Conservation (phyloP, 2,113 vertebrate species). For the Rattus norvegicus region DNA sequence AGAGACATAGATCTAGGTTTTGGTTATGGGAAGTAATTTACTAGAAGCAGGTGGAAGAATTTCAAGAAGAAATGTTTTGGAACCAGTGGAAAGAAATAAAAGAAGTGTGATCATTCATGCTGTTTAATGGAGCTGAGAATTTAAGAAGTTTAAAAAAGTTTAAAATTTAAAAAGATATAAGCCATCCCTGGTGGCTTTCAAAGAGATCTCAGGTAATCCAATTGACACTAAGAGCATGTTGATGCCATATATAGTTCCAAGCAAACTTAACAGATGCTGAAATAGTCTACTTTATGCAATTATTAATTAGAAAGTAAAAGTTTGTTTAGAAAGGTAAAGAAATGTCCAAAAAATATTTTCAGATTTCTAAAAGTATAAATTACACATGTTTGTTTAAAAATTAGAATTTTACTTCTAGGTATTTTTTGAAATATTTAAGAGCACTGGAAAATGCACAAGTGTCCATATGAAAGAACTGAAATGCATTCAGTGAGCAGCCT, state of each 20-base stretch:
- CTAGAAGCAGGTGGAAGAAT: background rate
- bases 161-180: background rate
- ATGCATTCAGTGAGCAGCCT: background rate
- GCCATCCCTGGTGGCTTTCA: background rate
- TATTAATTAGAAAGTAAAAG: background rate
- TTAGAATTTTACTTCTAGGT: background rate
- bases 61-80: background rate
- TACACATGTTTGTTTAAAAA: background rate
- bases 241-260: background rate
- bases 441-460: background rate
- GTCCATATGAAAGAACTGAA: background rate
- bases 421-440: background rate
- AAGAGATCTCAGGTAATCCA: background rate
- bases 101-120: background rate
- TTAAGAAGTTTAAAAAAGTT: background rate
- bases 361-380: background rate
- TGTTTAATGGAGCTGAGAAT: background rate
- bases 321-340: background rate
- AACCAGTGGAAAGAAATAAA: background rate
- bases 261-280: background rate
- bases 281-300: background rate
- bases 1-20: background rate
- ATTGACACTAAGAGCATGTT: background rate
- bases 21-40: background rate
- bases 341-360: background rate